Conservation (phyloP, 2,797 vertebrate genomes). For the Neoniphon sammara region DNA sequence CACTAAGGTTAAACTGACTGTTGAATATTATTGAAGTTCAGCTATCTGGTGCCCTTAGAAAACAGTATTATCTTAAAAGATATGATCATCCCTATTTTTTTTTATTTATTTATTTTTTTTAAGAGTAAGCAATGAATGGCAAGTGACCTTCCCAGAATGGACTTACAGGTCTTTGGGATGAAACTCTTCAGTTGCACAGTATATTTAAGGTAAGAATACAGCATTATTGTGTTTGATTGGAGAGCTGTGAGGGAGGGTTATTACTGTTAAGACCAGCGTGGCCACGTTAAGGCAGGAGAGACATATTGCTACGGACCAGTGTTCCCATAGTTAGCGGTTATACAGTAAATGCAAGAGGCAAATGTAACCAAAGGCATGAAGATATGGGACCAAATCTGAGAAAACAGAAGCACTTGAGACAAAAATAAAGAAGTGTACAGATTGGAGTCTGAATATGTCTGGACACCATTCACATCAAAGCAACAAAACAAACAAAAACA, state of each 20-base stretch:
- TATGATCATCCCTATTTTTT: too few relatives aligned
- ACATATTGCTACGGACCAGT: constrained; percentile 30
- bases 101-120: too few relatives aligned
- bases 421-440: neutral
- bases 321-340: constrained; percentile 20
- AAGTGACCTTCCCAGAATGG: neutral
- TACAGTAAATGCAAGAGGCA: constrained; percentile 17
- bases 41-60: neutral
- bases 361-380: constrained; percentile 11
- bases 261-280: constrained; percentile 44
- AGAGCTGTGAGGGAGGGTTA: constrained; percentile 15
- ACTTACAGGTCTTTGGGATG: constrained; percentile 8
- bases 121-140: too few relatives aligned
- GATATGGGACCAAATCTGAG: constrained; percentile 15
- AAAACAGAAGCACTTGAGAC: constrained; percentile 37
- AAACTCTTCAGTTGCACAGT: constrained; percentile 1
- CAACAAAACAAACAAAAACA: neutral
- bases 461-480: constrained; percentile 24
- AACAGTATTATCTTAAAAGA: too few relatives aligned
- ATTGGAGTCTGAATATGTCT: neutral
- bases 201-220: constrained; percentile 7
- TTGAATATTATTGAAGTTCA: neutral
- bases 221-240: neutral
- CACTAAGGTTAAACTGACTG: neutral
- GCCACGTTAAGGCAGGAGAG: constrained; percentile 52